These are phyloP conservation scores for Planiliza haematocheilus DNA, from an alignment of 2,113 vertebrate species.

Conservation along the genomic window DNA sequence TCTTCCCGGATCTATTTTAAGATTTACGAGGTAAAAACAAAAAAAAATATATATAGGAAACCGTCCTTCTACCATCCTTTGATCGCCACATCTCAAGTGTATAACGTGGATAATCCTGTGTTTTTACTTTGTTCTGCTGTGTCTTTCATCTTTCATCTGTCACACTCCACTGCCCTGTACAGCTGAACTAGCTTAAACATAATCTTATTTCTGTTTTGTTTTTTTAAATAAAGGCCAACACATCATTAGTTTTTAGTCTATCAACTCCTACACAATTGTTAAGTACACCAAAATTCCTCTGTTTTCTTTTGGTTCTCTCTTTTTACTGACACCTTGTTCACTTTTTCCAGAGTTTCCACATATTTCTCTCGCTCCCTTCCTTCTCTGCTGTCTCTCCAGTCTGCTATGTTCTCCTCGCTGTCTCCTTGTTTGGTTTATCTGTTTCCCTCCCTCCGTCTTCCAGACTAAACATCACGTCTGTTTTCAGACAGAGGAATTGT, in stretches of 20 bases:
- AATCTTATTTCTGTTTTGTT: constrained; percentile 16
- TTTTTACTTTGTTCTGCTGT: constrained; percentile 23
- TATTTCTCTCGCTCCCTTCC: neutral
- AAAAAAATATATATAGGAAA: constrained; percentile 1
- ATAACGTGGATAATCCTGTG: constrained; percentile 39
- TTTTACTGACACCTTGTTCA: constrained; percentile 19
- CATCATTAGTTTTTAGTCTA: constrained; percentile 29
- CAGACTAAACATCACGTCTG: constrained; percentile 73
- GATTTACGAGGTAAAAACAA: constrained; percentile 5
- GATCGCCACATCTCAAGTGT: constrained; percentile 52
- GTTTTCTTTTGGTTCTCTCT: neutral
- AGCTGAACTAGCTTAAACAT: constrained; percentile 22
- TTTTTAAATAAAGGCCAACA: constrained; percentile 5
- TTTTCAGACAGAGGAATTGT: constrained; percentile 61
- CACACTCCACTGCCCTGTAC: constrained; percentile 35
- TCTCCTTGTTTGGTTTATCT: constrained; percentile 49
- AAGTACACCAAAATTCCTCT: neutral
- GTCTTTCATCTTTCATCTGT: constrained; percentile 56
- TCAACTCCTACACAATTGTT: constrained; percentile 18
- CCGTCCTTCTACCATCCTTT: constrained; percentile 35
- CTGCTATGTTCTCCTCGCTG: neutral
- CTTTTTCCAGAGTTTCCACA: constrained; percentile 25
- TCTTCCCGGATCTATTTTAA: constrained; percentile 21
- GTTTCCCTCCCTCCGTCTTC: constrained; percentile 48
- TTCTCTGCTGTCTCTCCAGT: neutral